Percentiles rank a stretch among this genome's conserved stretches.
Evolutionary conservation across 1,140 invertebrate species (phyloP).

Genomic region (Lordiphosa clarofinis): DNA sequence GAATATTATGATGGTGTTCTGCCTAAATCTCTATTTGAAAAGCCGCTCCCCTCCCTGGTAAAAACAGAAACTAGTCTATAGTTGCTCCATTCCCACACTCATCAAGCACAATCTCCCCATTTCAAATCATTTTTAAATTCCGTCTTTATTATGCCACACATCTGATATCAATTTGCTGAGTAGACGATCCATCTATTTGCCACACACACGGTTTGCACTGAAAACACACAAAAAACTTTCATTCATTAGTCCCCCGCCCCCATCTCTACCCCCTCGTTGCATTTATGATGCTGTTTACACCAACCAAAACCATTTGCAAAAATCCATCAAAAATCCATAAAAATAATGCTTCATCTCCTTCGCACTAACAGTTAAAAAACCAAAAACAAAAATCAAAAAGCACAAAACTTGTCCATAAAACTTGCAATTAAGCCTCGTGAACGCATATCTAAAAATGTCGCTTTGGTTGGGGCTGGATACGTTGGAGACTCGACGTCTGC

Average conservation of each 20-base stretch:
- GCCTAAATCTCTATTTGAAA: no score
- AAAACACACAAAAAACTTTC: slow-evolving; percentile 19
- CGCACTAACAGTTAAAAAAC: background rate
- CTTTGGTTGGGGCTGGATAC: slow-evolving; percentile 3
- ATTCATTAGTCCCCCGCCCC: slow-evolving; percentile 53
- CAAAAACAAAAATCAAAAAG: no score
- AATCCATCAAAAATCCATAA: slow-evolving; percentile 65
- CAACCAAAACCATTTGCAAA: slow-evolving; percentile 27
- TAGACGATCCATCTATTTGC: slow-evolving; percentile 3
- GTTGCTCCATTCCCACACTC: no score
- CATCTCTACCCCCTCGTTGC: background rate
- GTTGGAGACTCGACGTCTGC: slow-evolving; percentile 56
- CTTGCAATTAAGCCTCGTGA: slow-evolving; percentile 67
- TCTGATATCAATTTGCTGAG: no score
- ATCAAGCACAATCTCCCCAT: no score
- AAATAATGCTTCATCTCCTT: slow-evolving; percentile 38
- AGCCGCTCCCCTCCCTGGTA: no score
- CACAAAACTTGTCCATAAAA: slow-evolving; percentile 64
- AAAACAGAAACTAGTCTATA: no score
- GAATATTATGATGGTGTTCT: no score
- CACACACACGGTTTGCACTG: background rate
- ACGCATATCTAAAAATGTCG: slow-evolving; percentile 66
- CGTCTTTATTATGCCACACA: slow-evolving; percentile 24
- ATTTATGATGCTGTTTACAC: slow-evolving; percentile 67
- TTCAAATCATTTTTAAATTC: background rate